Conservation (phyloP, 2,113 vertebrate genomes). For the Elachura formosa region DNA sequence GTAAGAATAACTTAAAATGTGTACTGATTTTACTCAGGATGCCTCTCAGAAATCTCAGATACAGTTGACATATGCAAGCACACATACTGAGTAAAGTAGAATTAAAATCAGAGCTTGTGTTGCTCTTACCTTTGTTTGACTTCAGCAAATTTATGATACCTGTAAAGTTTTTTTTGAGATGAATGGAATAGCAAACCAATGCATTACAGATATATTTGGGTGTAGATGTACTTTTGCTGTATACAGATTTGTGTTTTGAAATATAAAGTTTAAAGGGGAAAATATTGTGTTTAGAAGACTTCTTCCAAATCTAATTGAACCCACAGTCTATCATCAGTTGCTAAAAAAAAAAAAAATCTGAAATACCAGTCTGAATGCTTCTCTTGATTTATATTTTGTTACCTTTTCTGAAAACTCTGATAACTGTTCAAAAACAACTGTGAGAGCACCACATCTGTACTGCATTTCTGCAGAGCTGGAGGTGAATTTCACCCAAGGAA, state of each 20-base stretch:
- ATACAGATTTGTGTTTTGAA: background rate
- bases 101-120: background rate
- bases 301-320: background rate
- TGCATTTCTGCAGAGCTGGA: background rate
- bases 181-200: background rate
- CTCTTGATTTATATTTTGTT: background rate
- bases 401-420: background rate
- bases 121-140: background rate
- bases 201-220: background rate
- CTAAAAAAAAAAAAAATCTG: conserved; percentile 5
- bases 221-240: background rate
- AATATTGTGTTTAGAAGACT: background rate
- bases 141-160: background rate
- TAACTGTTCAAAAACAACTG: background rate
- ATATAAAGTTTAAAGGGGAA: background rate
- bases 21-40: background rate
- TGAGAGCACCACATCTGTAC: background rate
- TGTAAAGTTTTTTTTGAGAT: background rate
- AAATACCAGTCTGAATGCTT: background rate
- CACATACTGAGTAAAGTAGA: background rate
- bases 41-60: background rate
- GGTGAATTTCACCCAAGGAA: background rate
- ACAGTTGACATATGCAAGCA: background rate
- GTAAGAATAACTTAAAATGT: background rate
- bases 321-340: background rate